phyloP scores from a whole-genome alignment of 2,888 invertebrate genomes.

The Agonum fuliginosum region DNA sequence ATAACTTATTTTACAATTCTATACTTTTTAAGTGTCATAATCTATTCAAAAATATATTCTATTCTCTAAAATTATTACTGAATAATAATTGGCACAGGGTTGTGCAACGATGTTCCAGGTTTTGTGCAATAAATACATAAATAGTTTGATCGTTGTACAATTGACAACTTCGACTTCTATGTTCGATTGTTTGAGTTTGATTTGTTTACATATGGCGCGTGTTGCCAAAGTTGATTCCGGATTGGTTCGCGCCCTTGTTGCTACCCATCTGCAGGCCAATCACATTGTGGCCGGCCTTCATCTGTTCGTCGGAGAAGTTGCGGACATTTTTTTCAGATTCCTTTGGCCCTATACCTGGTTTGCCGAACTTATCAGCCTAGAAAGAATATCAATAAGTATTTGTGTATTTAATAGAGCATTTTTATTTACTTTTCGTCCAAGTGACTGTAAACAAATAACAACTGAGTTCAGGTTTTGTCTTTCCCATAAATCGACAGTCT shows the following conservation, averaged over 20 bases:
- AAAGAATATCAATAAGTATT: constrained; percentile 63
- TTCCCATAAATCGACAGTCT: constrained; percentile 98
- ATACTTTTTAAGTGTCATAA: constrained; percentile 39
- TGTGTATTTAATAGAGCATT: background rate
- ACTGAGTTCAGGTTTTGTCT: constrained; percentile 96
- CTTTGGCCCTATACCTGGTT: constrained; percentile 95
- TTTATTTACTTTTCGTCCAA: constrained; percentile 90
- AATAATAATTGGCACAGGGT: constrained; percentile 49
- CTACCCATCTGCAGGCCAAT: constrained; percentile 97
- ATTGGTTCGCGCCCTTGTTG: constrained; percentile 97
- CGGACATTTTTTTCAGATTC: constrained; percentile 97
- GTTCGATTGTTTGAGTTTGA: background rate
- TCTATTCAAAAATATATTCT: constrained; percentile 49
- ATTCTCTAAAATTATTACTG: constrained; percentile 37
- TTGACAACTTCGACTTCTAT: background rate
- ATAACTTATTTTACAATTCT: constrained; percentile 55
- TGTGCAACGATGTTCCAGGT: constrained; percentile 28
- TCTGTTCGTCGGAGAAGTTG: constrained; percentile 94
- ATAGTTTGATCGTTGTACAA: constrained; percentile 52
- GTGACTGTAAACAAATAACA: constrained; percentile 94
- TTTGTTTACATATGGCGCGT: constrained; percentile 92
- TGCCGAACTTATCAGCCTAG: constrained; percentile 87
- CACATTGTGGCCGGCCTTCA: constrained; percentile 93
- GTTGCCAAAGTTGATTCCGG: constrained; percentile 97
- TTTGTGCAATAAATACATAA: constrained; percentile 57